These are phyloP conservation scores for Amitus sp. DNA, from an alignment of 2,888 invertebrate genomes.

Conservation along the genomic window DNA sequence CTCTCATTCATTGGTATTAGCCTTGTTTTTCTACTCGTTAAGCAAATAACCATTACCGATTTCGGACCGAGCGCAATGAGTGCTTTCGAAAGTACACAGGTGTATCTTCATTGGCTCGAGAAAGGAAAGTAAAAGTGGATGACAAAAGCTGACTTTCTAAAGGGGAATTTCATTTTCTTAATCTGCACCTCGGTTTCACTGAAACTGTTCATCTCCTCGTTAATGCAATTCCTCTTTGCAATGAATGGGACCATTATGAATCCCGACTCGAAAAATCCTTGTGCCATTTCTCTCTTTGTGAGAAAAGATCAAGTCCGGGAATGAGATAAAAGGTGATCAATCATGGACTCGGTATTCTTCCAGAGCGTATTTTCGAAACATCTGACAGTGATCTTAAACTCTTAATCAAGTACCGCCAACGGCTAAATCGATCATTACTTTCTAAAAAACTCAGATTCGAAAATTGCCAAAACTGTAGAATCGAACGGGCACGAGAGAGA, in stretches of 20 bases:
- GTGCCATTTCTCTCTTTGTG: neutral
- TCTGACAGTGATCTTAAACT: neutral
- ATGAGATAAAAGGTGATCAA: neutral
- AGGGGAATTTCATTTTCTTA: neutral
- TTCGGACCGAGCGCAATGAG: neutral
- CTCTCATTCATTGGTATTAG: no score
- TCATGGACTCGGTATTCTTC: neutral
- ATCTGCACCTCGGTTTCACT: neutral
- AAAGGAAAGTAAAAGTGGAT: constrained; percentile 3
- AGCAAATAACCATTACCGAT: no score
- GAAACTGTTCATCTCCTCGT: neutral
- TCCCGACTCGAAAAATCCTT: neutral
- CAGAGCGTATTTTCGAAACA: constrained; percentile 3
- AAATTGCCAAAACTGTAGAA: no score
- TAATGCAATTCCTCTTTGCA: constrained; percentile 1
- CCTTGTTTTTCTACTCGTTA: no score
- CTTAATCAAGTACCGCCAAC: no score
- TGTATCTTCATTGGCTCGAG: neutral
- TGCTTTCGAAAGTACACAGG: neutral
- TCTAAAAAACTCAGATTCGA: no score
- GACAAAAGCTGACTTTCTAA: neutral
- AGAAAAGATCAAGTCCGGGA: neutral
- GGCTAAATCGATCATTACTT: no score
- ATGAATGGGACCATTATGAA: neutral
- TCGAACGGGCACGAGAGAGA: no score